Evolutionary conservation across 2,888 invertebrate genomes (phyloP), one percentile per base, ranked within the genome.

Genomic region (Tiliacea citrago): DNA sequence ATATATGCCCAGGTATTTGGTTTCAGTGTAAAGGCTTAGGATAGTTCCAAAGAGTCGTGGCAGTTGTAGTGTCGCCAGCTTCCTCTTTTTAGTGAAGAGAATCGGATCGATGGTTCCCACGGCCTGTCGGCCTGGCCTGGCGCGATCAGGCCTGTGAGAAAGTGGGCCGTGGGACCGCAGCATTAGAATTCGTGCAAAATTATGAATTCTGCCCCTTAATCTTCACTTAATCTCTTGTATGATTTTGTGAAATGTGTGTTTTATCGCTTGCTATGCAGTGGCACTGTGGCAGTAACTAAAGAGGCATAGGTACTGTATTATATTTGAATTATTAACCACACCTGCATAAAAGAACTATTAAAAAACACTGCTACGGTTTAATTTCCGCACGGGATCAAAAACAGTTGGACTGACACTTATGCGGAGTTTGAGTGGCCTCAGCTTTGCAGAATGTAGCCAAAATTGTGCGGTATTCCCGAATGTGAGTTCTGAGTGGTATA

Each of bases 401-500:
- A 62, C 51, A 42, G 60, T 77, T 77, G 35, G 39, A 5, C 78
- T 66, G 69, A 66, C 69, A 77, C 58, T 77, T 66, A 69, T 69
- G n/a, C 18, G 42, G 47, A 69, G 51, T 82, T 77, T 79, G 57
- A 82, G 78, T 61, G 78, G 60, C 24, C n/a, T 75, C 75, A 18
- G 55, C 16, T 60, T 77, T 39, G 61, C 24, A 57, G n/a, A 53
- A 66, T 69, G 24, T 66, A 66, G 69, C 51, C 61, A 47, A 66
- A 69, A 82, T 21, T 53, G 51, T 51, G 6, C 42, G 21, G 13
- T 35, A 68, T 51, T 57, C 6, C 47, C 12, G 29, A 62, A 67
- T 66, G 61, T n/a, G 45, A 66, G 53, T n/a, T 57, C 39, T 47
- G 39, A 62, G 45, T 3, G 35, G 16, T 62, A 21, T 29, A 42